Conservation (phyloP, 2,797 vertebrate genomes). For the Falco naumanni region DNA sequence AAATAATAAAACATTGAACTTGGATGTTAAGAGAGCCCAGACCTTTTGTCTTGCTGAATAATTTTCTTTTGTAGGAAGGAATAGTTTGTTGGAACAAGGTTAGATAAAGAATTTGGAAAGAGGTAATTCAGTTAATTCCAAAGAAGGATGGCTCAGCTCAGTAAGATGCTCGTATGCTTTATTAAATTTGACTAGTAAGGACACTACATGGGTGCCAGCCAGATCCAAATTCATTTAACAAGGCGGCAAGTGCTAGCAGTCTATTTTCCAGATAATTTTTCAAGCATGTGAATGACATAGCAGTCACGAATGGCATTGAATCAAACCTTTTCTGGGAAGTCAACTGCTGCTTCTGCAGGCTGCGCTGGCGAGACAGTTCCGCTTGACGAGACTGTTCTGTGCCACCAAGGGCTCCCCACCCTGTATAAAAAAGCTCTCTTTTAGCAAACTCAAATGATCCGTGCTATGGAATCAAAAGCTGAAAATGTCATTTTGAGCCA, state of each 20-base stretch:
- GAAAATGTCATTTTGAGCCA: background rate
- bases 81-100: background rate
- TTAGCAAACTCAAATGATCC: background rate
- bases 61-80: background rate
- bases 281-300: background rate
- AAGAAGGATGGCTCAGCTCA: background rate
- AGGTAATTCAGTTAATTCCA: background rate
- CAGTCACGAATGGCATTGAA: background rate
- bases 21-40: background rate
- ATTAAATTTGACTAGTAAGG: background rate
- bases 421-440: background rate
- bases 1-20: background rate
- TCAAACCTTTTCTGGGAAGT: conserved; percentile 23
- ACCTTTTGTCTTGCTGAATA: background rate
- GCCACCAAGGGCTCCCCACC: background rate
- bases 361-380: accelerated
- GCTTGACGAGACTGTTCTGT: accelerated
- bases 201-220: background rate
- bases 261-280: background rate
- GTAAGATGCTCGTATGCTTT: background rate
- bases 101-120: background rate
- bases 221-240: background rate
- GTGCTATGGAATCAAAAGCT: background rate
- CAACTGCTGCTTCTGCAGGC: accelerated
- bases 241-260: background rate